Evolutionary conservation across 2,113 vertebrate species (phyloP), one percentile per base, ranked within the genome.

Genomic region (Tachysurus vachellii): DNA sequence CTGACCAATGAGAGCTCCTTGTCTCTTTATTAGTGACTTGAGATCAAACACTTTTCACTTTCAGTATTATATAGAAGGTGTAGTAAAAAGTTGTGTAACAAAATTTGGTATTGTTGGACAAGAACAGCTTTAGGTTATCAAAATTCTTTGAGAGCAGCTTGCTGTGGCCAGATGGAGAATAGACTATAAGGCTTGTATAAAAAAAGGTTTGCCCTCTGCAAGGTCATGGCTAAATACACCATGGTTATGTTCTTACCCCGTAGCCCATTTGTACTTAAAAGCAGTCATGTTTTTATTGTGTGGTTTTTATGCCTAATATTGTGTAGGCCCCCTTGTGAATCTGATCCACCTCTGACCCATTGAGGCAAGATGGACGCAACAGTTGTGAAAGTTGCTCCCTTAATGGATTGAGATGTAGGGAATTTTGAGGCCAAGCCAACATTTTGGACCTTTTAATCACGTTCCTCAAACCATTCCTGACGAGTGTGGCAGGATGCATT

Each of bases 1-100:
- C 61, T 42, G 53, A 61, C 86, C 85, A 87, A 81, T 70, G 73
- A 73, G 50, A 68, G 76, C 62, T 54, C n/a, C 61, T 21, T 4
- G 23, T 23, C 21, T 82, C 82, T 75, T 42, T 44, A 19, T n/a
- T 14, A n/a, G 12, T 76, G 12, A 50, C 21, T 21, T 53, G 23
- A 76, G 73, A 76, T 76, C 71, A 50, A 14, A 50, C 71, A 2
- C 70, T 44, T 71, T 71, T 16, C 42, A 71, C 8, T n/a, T n/a
- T 75, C 42, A 5, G 44, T 75, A 44, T 42, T 42, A 26, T 47
- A 47, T 5, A 47, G 71, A 75, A 75, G 42, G 42, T 73, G 36
- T 73, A 47, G 19, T 73, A 11, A 73, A 42, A 71, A 71, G 5
- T 16, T 19, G 6, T 70, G 16, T 31, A 21, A 19, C 28, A 31